Evolutionary conservation across 2,113 vertebrate species (phyloP), one percentile per base, ranked within the genome.

Genomic region (Catharus minimus): DNA sequence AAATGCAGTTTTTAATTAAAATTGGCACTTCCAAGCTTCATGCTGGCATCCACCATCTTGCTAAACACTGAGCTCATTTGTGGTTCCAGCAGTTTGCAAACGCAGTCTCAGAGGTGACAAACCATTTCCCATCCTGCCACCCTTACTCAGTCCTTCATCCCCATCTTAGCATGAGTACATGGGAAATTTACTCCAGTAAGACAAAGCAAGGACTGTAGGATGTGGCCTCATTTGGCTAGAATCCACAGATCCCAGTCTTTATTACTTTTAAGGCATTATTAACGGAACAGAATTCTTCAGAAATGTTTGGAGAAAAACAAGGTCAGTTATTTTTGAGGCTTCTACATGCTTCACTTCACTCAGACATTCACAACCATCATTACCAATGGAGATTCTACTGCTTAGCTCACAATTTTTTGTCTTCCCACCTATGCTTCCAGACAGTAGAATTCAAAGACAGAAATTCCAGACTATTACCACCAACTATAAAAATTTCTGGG

Each of bases 1-100:
- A 95, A 92, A 93, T 60, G 77, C 58, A 90, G 47, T 52, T 90
- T 96, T 92, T 96, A 95, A 96, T 96, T 96, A 93, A 95, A 96
- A 96, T 89, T 94, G 95, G 89, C 95, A 95, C 75, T 94, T 95
- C 81, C 60, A 69, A 73, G 95, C 74, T 94, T 94, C 92, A 86
- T 24, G 90, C 93, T 96, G 95, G 55, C 93, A 94, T 85, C 84
- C 56, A 93, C 86, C 92, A 94, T 93, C 84, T 95, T 95, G 83
- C 78, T 94, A 91, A 96, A 95, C 93, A 96, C 78, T 95, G 86
- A 95, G 78, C 84, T 95, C 83, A 89, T 94, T 96, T 95, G 93
- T 95, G 78, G 75, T 85, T 90, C 93, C 86, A 93, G 91, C 78
- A 88, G 92, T 90, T 76, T 91, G 67, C 67, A 90, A 94, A 55